Percentiles rank a stretch among this genome's conserved stretches.
Evolutionary conservation across 2,113 vertebrate genomes (phyloP).

Genomic region (Mystacornis crossleyi): DNA sequence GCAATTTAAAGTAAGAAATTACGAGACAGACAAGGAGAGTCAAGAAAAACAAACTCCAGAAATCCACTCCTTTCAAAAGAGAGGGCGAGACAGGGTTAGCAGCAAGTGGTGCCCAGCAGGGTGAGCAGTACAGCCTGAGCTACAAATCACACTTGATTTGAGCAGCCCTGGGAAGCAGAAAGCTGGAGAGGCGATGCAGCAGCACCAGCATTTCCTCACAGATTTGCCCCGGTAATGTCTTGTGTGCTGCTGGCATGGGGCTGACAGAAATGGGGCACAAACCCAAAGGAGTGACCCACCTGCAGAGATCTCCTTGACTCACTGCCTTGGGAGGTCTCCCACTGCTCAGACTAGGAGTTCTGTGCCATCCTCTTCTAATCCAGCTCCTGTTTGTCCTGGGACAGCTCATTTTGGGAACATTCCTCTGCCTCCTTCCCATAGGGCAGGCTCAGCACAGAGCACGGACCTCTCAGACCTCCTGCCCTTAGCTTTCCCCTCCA

Average conservation of each 20-base stretch:
- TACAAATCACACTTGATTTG: rapidly evolving
- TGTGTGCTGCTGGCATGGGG: not conserved
- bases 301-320: not conserved
- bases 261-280: not conserved
- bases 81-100: not conserved
- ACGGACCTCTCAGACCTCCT: not conserved
- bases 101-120: not conserved
- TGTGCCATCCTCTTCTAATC: not conserved
- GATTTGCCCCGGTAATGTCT: rapidly evolving
- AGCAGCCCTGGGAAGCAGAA: not conserved
- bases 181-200: not conserved
- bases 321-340: not conserved
- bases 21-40: not conserved
- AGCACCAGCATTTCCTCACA: not conserved
- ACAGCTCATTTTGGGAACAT: not conserved
- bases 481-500: not conserved
- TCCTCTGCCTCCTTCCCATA: not conserved
- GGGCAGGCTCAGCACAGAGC: not conserved
- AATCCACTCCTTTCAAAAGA: not conserved
- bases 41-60: not conserved
- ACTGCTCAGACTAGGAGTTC: not conserved
- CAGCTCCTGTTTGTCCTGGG: not conserved
- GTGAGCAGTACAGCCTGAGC: not conserved
- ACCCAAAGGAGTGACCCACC: not conserved
- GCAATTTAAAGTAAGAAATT: not conserved